Percentiles rank a stretch among this genome's conserved stretches.
These are phyloP conservation scores for Perccottus glenii DNA, from an alignment of 2,113 vertebrate species.

Conservation along the genomic window DNA sequence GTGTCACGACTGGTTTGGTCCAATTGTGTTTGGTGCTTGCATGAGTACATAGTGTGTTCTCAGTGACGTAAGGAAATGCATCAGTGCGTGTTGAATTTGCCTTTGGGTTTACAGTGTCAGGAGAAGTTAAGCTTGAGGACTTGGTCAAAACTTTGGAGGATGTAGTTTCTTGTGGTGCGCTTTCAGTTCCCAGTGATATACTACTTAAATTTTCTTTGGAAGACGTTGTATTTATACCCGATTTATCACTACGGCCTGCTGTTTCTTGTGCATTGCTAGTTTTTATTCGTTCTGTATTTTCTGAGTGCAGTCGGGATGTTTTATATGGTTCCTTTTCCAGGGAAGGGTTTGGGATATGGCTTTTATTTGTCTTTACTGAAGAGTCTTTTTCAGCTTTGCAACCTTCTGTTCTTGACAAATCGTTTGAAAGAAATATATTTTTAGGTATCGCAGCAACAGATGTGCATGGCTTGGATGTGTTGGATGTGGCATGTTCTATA, in stretches of 20 bases:
- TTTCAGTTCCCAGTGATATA: background rate
- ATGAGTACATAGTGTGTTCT: slow-evolving; percentile 1
- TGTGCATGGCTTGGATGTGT: slow-evolving; percentile 21
- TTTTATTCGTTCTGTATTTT: background rate
- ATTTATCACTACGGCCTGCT: slow-evolving; percentile 13
- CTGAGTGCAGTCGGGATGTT: background rate
- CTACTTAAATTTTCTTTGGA: background rate
- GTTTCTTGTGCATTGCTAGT: slow-evolving; percentile 5
- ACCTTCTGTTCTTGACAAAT: background rate
- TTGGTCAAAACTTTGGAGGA: background rate
- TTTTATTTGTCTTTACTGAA: slow-evolving; percentile 10
- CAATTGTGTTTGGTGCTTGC: background rate
- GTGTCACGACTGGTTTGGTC: background rate
- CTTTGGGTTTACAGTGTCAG: slow-evolving; percentile 15
- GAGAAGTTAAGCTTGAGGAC: slow-evolving; percentile 10
- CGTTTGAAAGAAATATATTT: slow-evolving; percentile 10
- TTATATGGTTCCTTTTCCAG: slow-evolving; percentile 4
- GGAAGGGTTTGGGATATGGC: slow-evolving; percentile 10
- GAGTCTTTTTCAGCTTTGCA: slow-evolving; percentile 18
- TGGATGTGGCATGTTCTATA: background rate
- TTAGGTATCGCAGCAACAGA: slow-evolving; percentile 44
- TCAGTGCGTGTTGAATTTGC: background rate
- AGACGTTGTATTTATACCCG: background rate
- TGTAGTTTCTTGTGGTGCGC: slow-evolving; percentile 1
- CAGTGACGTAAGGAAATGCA: background rate